Evolutionary conservation across 2,113 vertebrate species (phyloP), one percentile per base, ranked within the genome.

Genomic region (Pluvialis apricaria): DNA sequence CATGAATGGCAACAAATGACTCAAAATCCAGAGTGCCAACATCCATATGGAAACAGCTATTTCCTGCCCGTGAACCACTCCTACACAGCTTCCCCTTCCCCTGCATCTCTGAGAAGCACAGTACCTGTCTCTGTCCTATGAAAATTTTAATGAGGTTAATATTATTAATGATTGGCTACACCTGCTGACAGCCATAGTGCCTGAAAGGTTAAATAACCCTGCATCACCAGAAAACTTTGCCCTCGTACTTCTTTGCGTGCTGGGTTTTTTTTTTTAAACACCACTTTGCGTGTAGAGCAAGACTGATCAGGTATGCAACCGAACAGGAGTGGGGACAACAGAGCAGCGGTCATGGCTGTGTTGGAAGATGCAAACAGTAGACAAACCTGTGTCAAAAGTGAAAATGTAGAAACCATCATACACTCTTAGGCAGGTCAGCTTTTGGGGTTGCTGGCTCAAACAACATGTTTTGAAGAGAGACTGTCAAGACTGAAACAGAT

Each of bases 401-500:
- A 62, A 92, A 91, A 65, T 1, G 20, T 24, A 36, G 34, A 66
- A 40, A 62, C 3, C 34, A 62, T 20, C 49, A 45, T 1, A 40
- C 5, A 6, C 10, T 58, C 77, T 28, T 38, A 83, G 42, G 6
- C 7, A 66, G 51, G 51, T 68, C 82, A 83, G 38, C 13, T 88
- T 95, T 82, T 7, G 20, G 72, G 16, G n/a, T 14, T 92, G 86
- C 88, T 68, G 80, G n/a, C 65, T 86, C 49, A 15, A 93, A 87
- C 81, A 85, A 60, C 22, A 29, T 10, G 44, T 89, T 93, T 95
- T 81, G 28, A 91, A 94, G 54, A 91, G n/a, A 94, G 11, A 82
- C 47, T 61, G 71, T 94, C 88, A 92, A 68, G 51, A 91, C 31
- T 40, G 71, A 96, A 95, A 97, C 32, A 90, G 36, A 95, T 82